These are phyloP conservation scores for Argyrosomus japonicus DNA, from an alignment of 2,113 vertebrate species.

Conservation along the genomic window DNA sequence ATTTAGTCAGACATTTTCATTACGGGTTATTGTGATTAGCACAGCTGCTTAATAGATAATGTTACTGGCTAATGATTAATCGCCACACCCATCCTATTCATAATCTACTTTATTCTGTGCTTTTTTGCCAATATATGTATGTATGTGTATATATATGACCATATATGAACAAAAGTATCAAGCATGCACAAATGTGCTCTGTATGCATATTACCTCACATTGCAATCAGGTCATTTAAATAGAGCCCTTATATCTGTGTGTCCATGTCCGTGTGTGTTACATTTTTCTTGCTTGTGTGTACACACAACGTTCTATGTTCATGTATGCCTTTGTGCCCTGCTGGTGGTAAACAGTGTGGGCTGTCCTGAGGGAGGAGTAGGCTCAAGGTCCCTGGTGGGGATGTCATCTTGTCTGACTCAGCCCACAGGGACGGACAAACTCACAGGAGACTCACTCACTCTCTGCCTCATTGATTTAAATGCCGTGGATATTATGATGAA, in stretches of 20 bases:
- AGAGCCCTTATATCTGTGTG: neutral
- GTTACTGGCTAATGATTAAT: slow-evolving; percentile 23
- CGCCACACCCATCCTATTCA: neutral
- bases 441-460: slow-evolving; percentile 63
- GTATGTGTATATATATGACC: neutral
- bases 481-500: slow-evolving; percentile 59
- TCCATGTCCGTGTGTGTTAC: slow-evolving; percentile 2
- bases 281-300: slow-evolving; percentile 5
- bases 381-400: slow-evolving; percentile 76
- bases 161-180: slow-evolving; percentile 20
- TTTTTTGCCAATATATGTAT: neutral
- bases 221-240: neutral
- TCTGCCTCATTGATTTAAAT: slow-evolving; percentile 75
- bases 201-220: neutral
- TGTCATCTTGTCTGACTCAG: slow-evolving; percentile 74
- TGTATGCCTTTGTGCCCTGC: slow-evolving; percentile 40
- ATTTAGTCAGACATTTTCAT: slow-evolving; percentile 15
- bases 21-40: neutral
- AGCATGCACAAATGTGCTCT: neutral
- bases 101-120: neutral
- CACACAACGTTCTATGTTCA: neutral
- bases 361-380: slow-evolving; percentile 71
- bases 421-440: slow-evolving; percentile 70
- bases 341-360: slow-evolving; percentile 68
- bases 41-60: slow-evolving; percentile 28